Evolutionary conservation across 2,797 vertebrate genomes (phyloP).

Genomic region (Phoebastria nigripes): DNA sequence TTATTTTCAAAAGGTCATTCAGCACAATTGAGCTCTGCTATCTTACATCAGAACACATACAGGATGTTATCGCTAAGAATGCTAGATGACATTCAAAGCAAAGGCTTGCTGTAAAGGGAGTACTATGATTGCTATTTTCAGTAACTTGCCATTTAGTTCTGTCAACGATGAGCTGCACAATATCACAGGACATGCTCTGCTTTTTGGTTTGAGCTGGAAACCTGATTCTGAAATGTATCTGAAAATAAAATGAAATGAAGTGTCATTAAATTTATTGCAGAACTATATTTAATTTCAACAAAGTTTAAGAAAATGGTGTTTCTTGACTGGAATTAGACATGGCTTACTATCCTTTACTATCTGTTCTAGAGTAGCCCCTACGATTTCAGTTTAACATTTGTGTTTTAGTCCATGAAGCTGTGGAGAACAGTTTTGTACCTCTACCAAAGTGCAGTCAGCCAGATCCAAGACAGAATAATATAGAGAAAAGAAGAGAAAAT

Average conservation of each 20-base stretch:
- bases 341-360: background rate
- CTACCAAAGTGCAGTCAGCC: background rate
- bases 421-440: background rate
- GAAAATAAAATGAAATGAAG: background rate
- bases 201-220: background rate
- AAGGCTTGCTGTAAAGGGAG: background rate
- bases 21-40: constrained; percentile 4
- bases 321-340: background rate
- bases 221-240: background rate
- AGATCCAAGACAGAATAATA: background rate
- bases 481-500: background rate
- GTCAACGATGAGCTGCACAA: background rate
- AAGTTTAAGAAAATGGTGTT: background rate
- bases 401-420: background rate
- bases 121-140: background rate
- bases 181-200: background rate
- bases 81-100: constrained; percentile 26
- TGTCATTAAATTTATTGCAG: background rate
- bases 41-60: constrained; percentile 13
- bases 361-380: background rate
- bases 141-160: constrained; percentile 27
- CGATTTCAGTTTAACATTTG: accelerated
- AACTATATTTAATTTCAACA: background rate
- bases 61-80: constrained; percentile 1
- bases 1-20: constrained; percentile 54